Evolutionary conservation across 2,888 invertebrate genomes (phyloP).

Genomic region (Pseudoips prasinana): DNA sequence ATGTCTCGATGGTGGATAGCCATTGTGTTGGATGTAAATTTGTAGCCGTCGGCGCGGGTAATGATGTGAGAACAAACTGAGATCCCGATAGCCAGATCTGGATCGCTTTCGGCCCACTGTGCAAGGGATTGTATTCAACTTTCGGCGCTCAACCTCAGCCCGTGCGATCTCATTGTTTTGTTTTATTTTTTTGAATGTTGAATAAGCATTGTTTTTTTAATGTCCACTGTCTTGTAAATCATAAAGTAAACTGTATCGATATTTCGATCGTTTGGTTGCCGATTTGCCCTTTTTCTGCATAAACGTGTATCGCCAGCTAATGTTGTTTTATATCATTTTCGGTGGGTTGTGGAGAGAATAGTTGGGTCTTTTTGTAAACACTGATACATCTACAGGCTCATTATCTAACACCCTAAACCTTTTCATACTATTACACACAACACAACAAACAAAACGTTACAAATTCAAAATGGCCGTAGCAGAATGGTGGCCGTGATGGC

Average conservation of each 20-base stretch:
- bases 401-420: slow-evolving; percentile 47
- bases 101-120: slow-evolving; percentile 72
- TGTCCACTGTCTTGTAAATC: slow-evolving; percentile 56
- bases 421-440: slow-evolving; percentile 46
- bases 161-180: slow-evolving; percentile 46
- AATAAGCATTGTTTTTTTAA: slow-evolving; percentile 55
- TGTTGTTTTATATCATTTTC: slow-evolving; percentile 11
- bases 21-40: slow-evolving; percentile 82
- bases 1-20: slow-evolving; percentile 82
- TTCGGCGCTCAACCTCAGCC: slow-evolving; percentile 53
- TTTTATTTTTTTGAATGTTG: slow-evolving; percentile 52
- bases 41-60: slow-evolving; percentile 82
- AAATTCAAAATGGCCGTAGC: slow-evolving; percentile 59
- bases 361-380: slow-evolving; percentile 41
- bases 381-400: slow-evolving; percentile 37
- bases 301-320: slow-evolving; percentile 14
- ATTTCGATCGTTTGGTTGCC: slow-evolving; percentile 18
- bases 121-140: slow-evolving; percentile 66
- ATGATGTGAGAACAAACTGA: slow-evolving; percentile 83
- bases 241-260: slow-evolving; percentile 50
- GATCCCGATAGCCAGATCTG: slow-evolving; percentile 79
- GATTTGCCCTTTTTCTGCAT: slow-evolving; percentile 10
- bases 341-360: slow-evolving; percentile 7
- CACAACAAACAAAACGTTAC: slow-evolving; percentile 65
- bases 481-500: slow-evolving; percentile 63